A percentile compares a stretch with the other conserved stretches of the same genome.
Evolutionary conservation across 2,888 invertebrate species (phyloP).

Genomic region (Eumerus sabulonum): DNA sequence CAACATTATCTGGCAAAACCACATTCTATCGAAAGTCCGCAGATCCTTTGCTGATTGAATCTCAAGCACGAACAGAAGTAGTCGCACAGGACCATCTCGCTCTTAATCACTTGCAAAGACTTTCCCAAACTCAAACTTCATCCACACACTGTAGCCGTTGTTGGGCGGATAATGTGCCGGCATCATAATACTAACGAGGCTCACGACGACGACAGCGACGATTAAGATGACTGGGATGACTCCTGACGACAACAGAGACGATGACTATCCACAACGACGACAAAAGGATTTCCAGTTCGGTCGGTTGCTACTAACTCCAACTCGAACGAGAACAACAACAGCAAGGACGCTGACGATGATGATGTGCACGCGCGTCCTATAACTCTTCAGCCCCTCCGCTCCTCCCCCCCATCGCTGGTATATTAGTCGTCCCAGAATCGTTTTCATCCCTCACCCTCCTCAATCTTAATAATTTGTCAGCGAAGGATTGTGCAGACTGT

Average conservation of each 20-base stretch:
- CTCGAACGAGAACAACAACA: conserved; percentile 22
- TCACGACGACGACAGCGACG: conserved; percentile 49
- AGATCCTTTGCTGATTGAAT: conserved; percentile 27
- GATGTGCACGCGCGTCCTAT: conserved; percentile 49
- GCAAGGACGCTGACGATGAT: conserved; percentile 34
- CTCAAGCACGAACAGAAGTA: neutral
- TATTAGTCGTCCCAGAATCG: conserved; percentile 57
- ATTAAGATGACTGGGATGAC: conserved; percentile 46
- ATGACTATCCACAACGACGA: conserved; percentile 26
- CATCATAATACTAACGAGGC: conserved; percentile 57
- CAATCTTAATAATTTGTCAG: conserved; percentile 71
- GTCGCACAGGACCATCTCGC: no score
- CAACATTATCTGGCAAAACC: no score
- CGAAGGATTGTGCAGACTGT: conserved; percentile 71
- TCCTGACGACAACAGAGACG: conserved; percentile 28
- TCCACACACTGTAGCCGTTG: conserved; percentile 43
- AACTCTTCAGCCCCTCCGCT: conserved; percentile 16
- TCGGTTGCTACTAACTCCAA: conserved; percentile 32
- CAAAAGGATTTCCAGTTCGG: conserved; percentile 30
- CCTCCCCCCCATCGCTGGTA: conserved; percentile 1
- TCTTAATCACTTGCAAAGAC: no score
- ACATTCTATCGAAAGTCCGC: no score
- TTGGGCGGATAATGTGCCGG: conserved; percentile 37
- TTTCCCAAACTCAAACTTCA: conserved; percentile 39
- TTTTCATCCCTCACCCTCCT: conserved; percentile 69